These are phyloP conservation scores for Trichogramma pretiosum DNA, from an alignment of 1,140 invertebrate species.

Conservation along the genomic window DNA sequence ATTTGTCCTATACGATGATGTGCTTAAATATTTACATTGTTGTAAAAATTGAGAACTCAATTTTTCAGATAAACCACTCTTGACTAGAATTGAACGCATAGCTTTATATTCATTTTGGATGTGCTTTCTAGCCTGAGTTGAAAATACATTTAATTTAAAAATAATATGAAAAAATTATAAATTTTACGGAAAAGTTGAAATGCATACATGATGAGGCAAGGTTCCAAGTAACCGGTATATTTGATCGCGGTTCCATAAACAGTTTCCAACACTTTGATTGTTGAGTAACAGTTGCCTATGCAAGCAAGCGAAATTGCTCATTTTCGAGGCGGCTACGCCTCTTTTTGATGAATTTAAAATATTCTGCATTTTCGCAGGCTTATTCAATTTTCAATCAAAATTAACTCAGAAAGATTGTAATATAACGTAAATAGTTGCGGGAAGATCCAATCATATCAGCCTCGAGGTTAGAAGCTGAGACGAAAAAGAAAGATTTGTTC, in stretches of 20 bases:
- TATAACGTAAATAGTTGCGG: not conserved
- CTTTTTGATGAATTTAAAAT: constrained; percentile 21
- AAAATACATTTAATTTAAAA: not conserved
- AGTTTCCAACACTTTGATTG: constrained; percentile 1
- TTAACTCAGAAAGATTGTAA: too few species aligned
- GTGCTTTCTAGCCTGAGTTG: constrained; percentile 27
- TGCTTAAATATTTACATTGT: constrained; percentile 19
- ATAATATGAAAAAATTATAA: not conserved
- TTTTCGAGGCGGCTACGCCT: constrained; percentile 15
- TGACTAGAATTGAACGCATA: constrained; percentile 34
- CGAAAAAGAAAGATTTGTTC: too few species aligned
- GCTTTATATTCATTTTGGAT: constrained; percentile 44
- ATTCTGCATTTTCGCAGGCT: constrained; percentile 29
- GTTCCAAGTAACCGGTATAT: constrained; percentile 16
- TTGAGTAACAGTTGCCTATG: not conserved
- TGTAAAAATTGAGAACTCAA: not conserved
- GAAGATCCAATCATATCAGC: not conserved
- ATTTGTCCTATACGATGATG: constrained; percentile 5
- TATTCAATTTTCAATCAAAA: too few species aligned
- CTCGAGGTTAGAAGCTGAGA: constrained; percentile 12
- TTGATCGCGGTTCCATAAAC: constrained; percentile 9
- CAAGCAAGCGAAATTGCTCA: constrained; percentile 12
- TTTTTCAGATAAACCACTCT: constrained; percentile 24
- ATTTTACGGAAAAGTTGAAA: not conserved
- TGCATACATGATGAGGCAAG: constrained; percentile 20